Evolutionary conservation across 1,140 invertebrate genomes (phyloP).

Genomic region (Mycetomoellerius zeteki): DNA sequence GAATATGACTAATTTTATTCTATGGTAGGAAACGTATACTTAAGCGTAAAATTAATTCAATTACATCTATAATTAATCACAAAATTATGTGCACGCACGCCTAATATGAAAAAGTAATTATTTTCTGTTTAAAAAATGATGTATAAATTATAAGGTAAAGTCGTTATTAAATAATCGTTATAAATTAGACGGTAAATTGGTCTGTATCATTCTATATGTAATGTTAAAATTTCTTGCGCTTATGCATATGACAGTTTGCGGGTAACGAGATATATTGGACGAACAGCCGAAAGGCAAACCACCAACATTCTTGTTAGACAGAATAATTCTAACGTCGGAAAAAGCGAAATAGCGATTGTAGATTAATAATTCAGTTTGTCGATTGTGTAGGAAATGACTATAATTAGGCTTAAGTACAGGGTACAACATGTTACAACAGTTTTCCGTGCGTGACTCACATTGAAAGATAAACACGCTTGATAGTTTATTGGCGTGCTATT

Average conservation of each 20-base stretch:
- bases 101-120: neutral
- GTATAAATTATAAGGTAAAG: neutral
- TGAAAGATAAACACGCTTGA: conserved; percentile 11
- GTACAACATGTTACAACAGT: neutral
- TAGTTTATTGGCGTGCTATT: conserved; percentile 37
- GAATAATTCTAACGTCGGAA: neutral
- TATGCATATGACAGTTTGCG: neutral
- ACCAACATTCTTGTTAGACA: neutral
- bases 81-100: neutral
- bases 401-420: conserved; percentile 32
- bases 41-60: conserved; percentile 3
- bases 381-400: conserved; percentile 7
- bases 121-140: neutral
- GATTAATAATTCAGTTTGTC: conserved; percentile 41
- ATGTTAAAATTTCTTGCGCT: neutral
- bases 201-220: neutral
- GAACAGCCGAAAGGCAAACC: conserved; percentile 13
- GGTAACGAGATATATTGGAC: neutral
- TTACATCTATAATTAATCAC: neutral
- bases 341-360: neutral
- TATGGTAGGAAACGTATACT: neutral
- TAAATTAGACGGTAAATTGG: neutral
- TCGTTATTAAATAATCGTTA: conserved; percentile 8
- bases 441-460: conserved; percentile 30
- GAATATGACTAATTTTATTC: neutral